Conservation (phyloP, 2,797 vertebrate genomes). For the Chrysocyon brachyurus region DNA sequence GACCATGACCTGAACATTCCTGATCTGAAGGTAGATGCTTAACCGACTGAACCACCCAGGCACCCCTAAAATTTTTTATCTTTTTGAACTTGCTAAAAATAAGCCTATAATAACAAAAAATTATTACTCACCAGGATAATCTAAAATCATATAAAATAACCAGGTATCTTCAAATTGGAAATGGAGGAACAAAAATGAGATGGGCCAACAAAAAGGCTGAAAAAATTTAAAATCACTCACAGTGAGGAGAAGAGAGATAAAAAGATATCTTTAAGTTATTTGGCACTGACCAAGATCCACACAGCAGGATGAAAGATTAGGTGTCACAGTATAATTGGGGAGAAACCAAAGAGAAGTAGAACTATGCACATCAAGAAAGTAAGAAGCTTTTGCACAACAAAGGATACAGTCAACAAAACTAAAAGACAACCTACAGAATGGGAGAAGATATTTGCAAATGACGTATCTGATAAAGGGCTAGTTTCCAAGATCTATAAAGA, state of each 20-base stretch:
- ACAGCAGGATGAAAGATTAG: neutral
- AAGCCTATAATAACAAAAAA: neutral
- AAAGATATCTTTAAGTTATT: neutral
- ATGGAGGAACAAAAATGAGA: neutral
- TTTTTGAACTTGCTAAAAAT: slow-evolving; percentile 33
- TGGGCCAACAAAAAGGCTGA: neutral
- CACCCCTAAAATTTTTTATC: neutral
- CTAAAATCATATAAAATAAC: slow-evolving; percentile 35
- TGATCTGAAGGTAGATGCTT: neutral
- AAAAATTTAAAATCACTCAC: neutral
- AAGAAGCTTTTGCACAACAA: neutral
- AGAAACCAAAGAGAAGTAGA: neutral
- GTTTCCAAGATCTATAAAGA: too few relatives aligned
- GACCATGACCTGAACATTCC: neutral
- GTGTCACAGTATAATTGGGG: neutral
- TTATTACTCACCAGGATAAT: neutral
- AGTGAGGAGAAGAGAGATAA: neutral
- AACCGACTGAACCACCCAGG: neutral
- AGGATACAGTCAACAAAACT: too few relatives aligned
- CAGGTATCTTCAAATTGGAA: neutral
- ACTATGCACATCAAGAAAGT: too few relatives aligned
- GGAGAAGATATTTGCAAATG: too few relatives aligned
- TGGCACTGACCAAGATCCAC: neutral
- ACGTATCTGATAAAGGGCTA: too few relatives aligned
- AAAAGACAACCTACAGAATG: too few relatives aligned